Evolutionary conservation across 2,113 vertebrate species (phyloP).

Genomic region (Onychorhynchus coronatus): DNA sequence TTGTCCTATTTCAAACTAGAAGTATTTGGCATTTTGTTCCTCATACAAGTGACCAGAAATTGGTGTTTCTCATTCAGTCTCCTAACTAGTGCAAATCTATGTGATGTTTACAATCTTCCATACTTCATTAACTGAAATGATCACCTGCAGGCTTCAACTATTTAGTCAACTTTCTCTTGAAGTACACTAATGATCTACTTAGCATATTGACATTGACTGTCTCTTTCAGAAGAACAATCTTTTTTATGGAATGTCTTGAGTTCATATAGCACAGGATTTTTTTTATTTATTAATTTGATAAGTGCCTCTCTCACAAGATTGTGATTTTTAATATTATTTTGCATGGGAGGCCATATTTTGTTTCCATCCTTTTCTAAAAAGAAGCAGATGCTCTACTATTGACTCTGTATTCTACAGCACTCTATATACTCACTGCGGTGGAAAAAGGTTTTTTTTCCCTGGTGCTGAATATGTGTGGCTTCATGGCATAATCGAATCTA

Average conservation of each 20-base stretch:
- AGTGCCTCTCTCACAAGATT: neutral
- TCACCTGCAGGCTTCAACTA: slow-evolving; percentile 4
- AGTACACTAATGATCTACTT: neutral
- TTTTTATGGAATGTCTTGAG: neutral
- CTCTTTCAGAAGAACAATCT: neutral
- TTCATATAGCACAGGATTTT: neutral
- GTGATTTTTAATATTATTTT: neutral
- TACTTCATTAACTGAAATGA: slow-evolving; percentile 40
- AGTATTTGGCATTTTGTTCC: neutral
- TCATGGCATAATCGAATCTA: neutral
- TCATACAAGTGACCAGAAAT: neutral
- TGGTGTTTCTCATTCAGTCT: neutral
- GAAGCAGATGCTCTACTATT: neutral
- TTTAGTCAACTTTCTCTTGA: neutral
- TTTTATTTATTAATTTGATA: neutral
- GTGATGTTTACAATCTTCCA: slow-evolving; percentile 3
- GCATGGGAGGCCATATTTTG: neutral
- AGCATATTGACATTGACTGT: neutral
- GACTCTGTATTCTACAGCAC: neutral
- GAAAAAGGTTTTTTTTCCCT: neutral
- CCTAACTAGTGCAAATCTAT: neutral
- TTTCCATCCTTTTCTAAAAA: neutral
- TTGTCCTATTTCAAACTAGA: neutral
- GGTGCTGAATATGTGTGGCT: neutral
- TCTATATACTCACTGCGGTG: neutral